These are phyloP conservation scores for Mastomys coucha DNA, from an alignment of 2,113 vertebrate genomes.

Conservation along the genomic window DNA sequence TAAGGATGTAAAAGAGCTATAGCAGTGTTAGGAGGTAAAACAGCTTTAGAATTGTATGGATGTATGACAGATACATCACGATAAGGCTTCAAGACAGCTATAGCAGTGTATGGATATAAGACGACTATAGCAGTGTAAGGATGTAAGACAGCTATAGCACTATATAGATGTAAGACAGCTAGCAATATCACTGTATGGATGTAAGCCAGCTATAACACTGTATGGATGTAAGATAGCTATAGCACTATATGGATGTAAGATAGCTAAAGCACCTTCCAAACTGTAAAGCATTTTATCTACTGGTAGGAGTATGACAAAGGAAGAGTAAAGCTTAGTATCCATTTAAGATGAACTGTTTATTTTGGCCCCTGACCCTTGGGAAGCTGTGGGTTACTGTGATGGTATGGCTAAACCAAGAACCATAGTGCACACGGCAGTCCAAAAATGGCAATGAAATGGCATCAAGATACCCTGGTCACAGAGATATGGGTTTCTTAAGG, in stretches of 20 bases:
- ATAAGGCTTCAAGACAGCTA: no score
- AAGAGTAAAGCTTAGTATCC: background rate
- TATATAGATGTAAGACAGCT: background rate
- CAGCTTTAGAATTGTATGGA: no score
- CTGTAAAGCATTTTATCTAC: background rate
- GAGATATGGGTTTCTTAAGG: background rate
- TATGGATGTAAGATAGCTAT: no score
- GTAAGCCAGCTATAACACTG: no score
- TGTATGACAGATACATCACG: background rate
- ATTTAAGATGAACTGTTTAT: background rate
- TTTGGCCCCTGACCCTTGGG: slow-evolving; percentile 18
- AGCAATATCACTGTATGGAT: no score
- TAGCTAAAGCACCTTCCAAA: background rate
- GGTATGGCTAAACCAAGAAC: slow-evolving; percentile 99
- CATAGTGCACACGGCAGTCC: slow-evolving; percentile 97
- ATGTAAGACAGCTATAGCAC: no score
- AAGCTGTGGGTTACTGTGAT: background rate
- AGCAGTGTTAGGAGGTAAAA: no score
- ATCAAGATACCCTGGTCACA: background rate
- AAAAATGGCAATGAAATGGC: slow-evolving; percentile 63
- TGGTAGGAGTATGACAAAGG: background rate
- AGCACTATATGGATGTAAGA: background rate
- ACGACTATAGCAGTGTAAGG: no score
- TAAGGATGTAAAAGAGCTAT: no score
- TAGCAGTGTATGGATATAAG: no score